A percentile compares a stretch with the other conserved stretches of the same genome.
Conservation (phyloP, 2,797 vertebrate species). For the Hemitrygon akajei region DNA sequence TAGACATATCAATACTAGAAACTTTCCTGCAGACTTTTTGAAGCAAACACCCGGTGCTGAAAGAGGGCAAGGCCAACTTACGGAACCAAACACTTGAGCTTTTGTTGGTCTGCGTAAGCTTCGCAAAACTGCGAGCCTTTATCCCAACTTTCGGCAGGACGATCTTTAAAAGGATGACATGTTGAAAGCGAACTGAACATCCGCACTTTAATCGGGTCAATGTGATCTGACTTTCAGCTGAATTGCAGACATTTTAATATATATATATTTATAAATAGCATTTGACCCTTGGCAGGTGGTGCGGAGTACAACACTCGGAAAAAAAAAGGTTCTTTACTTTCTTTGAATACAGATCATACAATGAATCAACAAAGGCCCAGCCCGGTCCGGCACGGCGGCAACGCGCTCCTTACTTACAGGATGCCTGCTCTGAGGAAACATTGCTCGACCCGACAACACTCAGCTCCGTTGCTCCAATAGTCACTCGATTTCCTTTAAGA, state of each 20-base stretch:
- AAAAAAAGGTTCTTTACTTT: neutral
- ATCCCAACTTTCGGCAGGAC: conserved; percentile 21
- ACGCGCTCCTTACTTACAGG: conserved; percentile 67
- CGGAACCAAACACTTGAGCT: conserved; percentile 11
- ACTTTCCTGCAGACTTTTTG: neutral
- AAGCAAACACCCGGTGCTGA: conserved; percentile 2
- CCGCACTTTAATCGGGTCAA: neutral
- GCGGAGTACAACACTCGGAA: neutral
- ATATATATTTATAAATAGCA: neutral
- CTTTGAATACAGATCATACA: neutral
- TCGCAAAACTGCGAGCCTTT: neutral
- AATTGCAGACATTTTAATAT: neutral
- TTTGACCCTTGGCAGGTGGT: neutral
- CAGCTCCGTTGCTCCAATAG: conserved; percentile 49
- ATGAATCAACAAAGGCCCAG: neutral
- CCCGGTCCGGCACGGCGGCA: neutral
- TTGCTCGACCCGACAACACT: conserved; percentile 58
- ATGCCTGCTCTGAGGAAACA: conserved; percentile 92
- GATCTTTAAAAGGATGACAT: neutral
- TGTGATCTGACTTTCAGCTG: neutral
- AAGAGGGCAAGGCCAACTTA: neutral
- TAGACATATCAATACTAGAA: neutral
- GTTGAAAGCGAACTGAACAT: neutral
- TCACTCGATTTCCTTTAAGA: conserved; percentile 53
- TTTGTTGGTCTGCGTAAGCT: conserved; percentile 8